Evolutionary conservation across 2,113 vertebrate species (phyloP), one percentile per base, ranked within the genome.

Genomic region (Marcusenius ussheri): DNA sequence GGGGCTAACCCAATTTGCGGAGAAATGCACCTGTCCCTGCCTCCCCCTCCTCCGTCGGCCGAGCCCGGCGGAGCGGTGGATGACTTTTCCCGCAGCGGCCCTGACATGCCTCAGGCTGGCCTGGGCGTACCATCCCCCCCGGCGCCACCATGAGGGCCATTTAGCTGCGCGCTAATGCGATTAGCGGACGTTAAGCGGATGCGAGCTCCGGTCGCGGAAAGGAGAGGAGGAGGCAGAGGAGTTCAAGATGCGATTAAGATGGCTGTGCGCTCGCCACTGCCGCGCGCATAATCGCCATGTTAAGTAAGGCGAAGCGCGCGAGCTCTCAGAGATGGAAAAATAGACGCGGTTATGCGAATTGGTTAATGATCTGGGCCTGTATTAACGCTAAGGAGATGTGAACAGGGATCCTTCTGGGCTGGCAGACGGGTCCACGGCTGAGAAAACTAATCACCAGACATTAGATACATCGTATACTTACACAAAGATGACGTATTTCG

Each of bases 21-120:
- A 99, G 97, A 98, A 98, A 97, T 98, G 98, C 98, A 99, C 98
- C 98, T 99, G 98, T 98, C 97, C 98, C 98, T n/a, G 17, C 10
- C 47, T 49, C n/a, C 1, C 84, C 47, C 47, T 50, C 94, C 49
- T 50, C 83, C 94, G 19, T 45, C n/a, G 97, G 96, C 93, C 91
- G 96, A 95, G 95, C 95, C 96, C 39, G 21, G 45, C 83, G 95
- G 77, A 92, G 92, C 94, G 90, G 92, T 91, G 92, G 85, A 77
- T 91, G 95, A 5, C 94, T 95, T 95, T 56, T 51, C 96, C 95
- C 95, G 95, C 95, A 95, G 96, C 94, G 95, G 94, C 96, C 96
- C 95, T 96, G 96, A 94, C 96, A 96, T 45, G 87, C 87, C 87
- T 24, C 53, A 39, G 87, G 47, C 31, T 35, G 97, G 97, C 97